Evolutionary conservation across 1,140 invertebrate genomes (phyloP).

Genomic region (Phenacoccus solenopsis): DNA sequence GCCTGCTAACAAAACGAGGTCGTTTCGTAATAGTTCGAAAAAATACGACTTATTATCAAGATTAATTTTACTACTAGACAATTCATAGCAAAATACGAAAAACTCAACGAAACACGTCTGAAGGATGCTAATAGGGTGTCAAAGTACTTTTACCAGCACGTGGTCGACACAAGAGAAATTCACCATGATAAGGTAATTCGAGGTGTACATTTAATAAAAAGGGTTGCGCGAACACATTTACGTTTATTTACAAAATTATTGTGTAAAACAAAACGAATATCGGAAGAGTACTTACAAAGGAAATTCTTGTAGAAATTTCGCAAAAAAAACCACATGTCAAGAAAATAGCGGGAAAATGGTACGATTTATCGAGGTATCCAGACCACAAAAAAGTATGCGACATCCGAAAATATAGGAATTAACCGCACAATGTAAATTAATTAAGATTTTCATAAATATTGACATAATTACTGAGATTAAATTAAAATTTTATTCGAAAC

Average conservation of each 20-base stretch:
- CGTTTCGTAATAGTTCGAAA: too few species aligned
- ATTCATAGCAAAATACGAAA: background rate
- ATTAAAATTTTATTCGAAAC: background rate
- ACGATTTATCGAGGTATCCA: background rate
- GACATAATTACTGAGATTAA: background rate
- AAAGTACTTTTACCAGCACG: background rate
- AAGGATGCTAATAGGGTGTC: background rate
- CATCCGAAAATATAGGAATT: background rate
- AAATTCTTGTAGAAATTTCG: background rate
- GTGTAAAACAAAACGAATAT: too few species aligned
- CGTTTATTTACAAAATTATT: too few species aligned
- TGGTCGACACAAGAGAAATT: background rate
- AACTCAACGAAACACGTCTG: background rate
- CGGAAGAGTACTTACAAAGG: background rate
- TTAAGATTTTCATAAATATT: background rate
- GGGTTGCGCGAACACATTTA: too few species aligned
- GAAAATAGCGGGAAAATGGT: conserved; percentile 5
- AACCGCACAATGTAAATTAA: background rate
- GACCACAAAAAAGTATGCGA: background rate
- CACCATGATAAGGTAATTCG: background rate
- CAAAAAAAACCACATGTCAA: background rate
- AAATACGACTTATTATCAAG: too few species aligned
- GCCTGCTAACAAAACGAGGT: background rate
- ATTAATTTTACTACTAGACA: too few species aligned
- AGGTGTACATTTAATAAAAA: background rate